A percentile compares a stretch with the other conserved stretches of the same genome.
These are phyloP conservation scores for Eurytoma adleriae DNA, from an alignment of 2,888 invertebrate species.

Conservation along the genomic window DNA sequence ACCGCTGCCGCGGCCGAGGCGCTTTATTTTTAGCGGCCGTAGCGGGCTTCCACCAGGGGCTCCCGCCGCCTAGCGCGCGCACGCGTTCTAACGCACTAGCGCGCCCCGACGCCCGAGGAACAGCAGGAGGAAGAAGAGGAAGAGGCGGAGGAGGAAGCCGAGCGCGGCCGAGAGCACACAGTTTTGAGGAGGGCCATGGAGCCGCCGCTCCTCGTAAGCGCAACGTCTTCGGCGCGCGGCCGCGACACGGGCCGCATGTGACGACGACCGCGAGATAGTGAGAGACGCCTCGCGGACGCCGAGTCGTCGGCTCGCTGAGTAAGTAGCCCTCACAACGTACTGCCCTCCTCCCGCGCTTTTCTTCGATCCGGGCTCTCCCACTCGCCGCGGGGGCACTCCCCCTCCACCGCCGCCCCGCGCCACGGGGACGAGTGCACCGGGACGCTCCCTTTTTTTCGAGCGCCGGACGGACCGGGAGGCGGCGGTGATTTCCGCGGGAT, in stretches of 20 bases:
- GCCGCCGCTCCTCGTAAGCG: slow-evolving; percentile 46
- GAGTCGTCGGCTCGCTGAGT: slow-evolving; percentile 54
- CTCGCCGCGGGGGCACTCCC: not conserved
- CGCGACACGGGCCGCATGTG: slow-evolving; percentile 48
- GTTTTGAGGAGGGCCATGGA: slow-evolving; percentile 43
- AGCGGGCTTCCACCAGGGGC: slow-evolving; percentile 46
- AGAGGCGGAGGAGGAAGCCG: not conserved
- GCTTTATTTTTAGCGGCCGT: slow-evolving; percentile 55
- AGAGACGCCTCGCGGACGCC: slow-evolving; percentile 51
- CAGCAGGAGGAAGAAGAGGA: not conserved
- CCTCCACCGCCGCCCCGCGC: not conserved
- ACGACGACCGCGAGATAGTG: slow-evolving; percentile 47
- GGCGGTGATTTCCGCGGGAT: not conserved
- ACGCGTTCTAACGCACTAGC: no score
- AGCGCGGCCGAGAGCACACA: not conserved
- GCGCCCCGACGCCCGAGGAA: no score
- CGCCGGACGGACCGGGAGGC: no score
- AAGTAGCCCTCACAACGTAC: slow-evolving; percentile 27
- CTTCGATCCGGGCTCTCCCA: not conserved
- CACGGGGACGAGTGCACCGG: no score
- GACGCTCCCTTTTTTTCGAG: not conserved
- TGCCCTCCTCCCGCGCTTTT: slow-evolving; percentile 2
- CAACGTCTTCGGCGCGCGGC: slow-evolving; percentile 42
- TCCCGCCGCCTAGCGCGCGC: slow-evolving; percentile 5
- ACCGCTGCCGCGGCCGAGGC: slow-evolving; percentile 5